These are phyloP conservation scores for Poecilus cupreus DNA, from an alignment of 2,888 invertebrate species.

Conservation along the genomic window DNA sequence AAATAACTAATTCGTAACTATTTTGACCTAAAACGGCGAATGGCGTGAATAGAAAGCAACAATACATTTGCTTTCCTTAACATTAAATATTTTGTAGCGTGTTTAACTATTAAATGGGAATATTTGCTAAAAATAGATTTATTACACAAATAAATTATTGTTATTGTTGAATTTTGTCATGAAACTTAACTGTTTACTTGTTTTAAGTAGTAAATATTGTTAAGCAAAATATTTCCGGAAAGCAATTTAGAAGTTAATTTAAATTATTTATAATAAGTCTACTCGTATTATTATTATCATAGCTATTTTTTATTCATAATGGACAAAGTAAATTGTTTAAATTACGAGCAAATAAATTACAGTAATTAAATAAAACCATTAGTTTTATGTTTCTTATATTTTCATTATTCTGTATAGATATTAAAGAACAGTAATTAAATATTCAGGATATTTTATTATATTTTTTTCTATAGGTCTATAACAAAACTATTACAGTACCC, in stretches of 20 bases:
- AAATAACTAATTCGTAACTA: not conserved
- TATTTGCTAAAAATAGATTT: slow-evolving; percentile 40
- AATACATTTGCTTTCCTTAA: not conserved
- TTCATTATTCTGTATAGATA: too few species aligned
- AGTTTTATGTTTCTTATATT: too few species aligned
- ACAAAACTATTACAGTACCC: too few species aligned
- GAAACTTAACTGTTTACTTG: not conserved
- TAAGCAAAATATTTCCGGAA: too few species aligned
- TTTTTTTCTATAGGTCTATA: too few species aligned
- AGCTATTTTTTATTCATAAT: too few species aligned
- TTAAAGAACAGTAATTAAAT: too few species aligned
- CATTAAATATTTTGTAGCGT: slow-evolving; percentile 12
- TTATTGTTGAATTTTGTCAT: slow-evolving; percentile 3
- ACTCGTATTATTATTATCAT: too few species aligned
- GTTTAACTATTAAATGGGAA: not conserved
- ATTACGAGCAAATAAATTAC: not conserved
- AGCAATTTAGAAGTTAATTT: not conserved
- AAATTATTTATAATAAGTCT: not conserved
- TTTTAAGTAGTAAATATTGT: not conserved
- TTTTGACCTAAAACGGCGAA: slow-evolving; percentile 7
- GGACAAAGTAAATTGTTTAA: too few species aligned
- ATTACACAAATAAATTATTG: slow-evolving; percentile 1
- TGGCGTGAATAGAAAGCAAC: slow-evolving; percentile 9
- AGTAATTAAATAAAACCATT: not conserved
- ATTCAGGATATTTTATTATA: too few species aligned